A percentile compares a stretch with the other conserved stretches of the same genome.
These are phyloP conservation scores for Julus scanicus DNA, from an alignment of 2,888 invertebrate species.

Conservation along the genomic window DNA sequence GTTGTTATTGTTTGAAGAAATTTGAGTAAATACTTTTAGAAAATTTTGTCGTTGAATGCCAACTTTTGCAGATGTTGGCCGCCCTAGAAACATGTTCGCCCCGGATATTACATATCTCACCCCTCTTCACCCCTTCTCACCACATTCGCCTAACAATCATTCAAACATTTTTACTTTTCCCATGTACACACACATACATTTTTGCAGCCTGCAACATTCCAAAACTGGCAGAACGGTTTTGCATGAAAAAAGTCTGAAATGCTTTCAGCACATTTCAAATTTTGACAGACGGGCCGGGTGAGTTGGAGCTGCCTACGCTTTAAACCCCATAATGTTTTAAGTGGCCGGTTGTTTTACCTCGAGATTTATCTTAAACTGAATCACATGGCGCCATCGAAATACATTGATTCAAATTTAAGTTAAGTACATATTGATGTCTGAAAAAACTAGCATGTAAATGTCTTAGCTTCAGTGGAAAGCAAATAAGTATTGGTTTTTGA, in stretches of 20 bases:
- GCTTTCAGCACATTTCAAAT: constrained; percentile 16
- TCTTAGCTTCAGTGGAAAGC: neutral
- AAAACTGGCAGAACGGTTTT: neutral
- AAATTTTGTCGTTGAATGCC: constrained; percentile 13
- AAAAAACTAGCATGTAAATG: neutral
- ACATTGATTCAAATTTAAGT: neutral
- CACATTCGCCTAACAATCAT: neutral
- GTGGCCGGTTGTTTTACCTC: neutral
- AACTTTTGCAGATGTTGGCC: constrained; percentile 12
- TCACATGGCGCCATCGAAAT: neutral
- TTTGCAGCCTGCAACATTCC: constrained; percentile 1
- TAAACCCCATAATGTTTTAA: neutral
- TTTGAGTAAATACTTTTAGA: constrained; percentile 35
- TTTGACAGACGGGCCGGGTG: neutral
- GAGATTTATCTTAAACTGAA: neutral
- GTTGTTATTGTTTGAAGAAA: constrained; percentile 39
- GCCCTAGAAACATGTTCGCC: neutral
- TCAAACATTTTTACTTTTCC: neutral
- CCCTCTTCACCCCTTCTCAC: neutral
- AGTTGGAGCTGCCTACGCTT: neutral
- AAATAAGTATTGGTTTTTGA: too few species aligned
- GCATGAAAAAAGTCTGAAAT: neutral
- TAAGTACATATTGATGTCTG: neutral
- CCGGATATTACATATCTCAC: neutral
- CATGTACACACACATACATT: neutral